A percentile compares a stretch with the other conserved stretches of the same genome.
These are phyloP conservation scores for Ametastegia equiseti DNA, from an alignment of 2,888 invertebrate genomes.

Conservation along the genomic window DNA sequence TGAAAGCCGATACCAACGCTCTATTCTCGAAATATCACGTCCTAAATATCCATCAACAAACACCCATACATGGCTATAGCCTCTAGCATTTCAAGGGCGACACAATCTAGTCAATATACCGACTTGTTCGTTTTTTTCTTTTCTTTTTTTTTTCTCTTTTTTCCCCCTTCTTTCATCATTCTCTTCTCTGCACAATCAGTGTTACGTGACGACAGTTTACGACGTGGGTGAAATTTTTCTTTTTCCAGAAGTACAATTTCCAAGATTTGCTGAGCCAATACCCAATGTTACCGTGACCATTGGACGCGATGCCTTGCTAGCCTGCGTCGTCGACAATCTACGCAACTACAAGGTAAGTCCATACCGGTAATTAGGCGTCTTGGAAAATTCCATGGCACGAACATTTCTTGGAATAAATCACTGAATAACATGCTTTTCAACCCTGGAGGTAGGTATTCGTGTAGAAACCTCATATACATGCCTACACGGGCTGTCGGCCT, in stretches of 20 bases:
- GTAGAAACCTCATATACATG: no score
- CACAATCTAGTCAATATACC: not conserved
- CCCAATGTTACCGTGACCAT: conserved; percentile 94
- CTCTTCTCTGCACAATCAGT: not conserved
- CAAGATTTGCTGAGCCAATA: conserved; percentile 92
- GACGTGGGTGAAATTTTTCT: not conserved
- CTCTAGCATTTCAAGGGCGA: not conserved
- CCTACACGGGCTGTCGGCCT: not conserved
- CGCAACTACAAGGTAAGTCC: conserved; percentile 87
- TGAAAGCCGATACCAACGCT: conserved; percentile 36
- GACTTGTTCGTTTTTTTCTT: not conserved
- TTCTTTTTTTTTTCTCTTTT: not conserved
- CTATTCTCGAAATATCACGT: conserved; percentile 26
- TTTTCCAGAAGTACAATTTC: conserved; percentile 83
- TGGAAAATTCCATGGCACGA: not conserved
- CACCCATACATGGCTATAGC: not conserved
- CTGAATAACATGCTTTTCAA: no score
- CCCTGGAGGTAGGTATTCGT: not conserved
- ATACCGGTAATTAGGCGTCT: not conserved
- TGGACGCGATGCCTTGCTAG: conserved; percentile 90
- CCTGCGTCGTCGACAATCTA: conserved; percentile 93
- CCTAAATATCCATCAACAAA: conserved; percentile 32
- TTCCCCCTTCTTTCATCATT: not conserved
- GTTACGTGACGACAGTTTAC: not conserved
- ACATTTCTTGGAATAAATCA: not conserved